Base-by-base conservation (phyloP, 2,888 invertebrate species). In the Schizaphis graminum region DNA sequence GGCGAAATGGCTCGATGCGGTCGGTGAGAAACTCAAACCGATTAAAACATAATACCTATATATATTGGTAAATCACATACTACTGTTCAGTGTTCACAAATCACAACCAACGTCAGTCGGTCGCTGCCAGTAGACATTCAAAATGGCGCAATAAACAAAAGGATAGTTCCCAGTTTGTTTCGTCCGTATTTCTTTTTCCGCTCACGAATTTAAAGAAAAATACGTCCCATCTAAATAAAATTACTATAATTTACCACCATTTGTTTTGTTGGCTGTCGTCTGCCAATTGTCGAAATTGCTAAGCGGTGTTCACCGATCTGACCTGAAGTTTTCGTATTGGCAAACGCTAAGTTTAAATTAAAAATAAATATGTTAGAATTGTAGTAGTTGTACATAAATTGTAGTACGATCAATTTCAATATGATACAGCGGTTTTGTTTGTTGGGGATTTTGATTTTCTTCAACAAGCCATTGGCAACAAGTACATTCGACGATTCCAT, bases 121-220 rank as follows among this genome's bases (percentile, higher is more conserved):
- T 94, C 67, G 35, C 3, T 24, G 86, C 90, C 57, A 86, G 87
- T 94, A 94, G 87, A 94, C 94, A 91, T 91, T 94, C 94, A 94
- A 94, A 94, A 94, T 94, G 94, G 94, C 94, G 94, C 94, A 94
- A 94, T 94, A 94, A 94, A 94, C 94, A 94, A 91, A 94, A 90
- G 86, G 47, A 85, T 53, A 85, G 90, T 35, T 35, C 77, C 77
- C 35, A 3, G 77, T 77, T 77, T 77, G 84, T 93, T 93, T 57
- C 26, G 53, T 35, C 53, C 13, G 61, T 56, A 44, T 28, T 41
- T 86, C 86, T 92, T 86, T 49, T 3, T n/a, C 44, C 5, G 41
- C 67, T 35, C n/a, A 35, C 11, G 35, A 49, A 49, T 86, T 16
- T 47, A 13, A 13, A 84, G 44, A 77, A 3, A 35, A 21, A 77